Percentiles rank a stretch among this genome's conserved stretches.
These are phyloP conservation scores for Planiliza haematocheilus DNA, from an alignment of 2,113 vertebrate genomes.

Conservation along the genomic window DNA sequence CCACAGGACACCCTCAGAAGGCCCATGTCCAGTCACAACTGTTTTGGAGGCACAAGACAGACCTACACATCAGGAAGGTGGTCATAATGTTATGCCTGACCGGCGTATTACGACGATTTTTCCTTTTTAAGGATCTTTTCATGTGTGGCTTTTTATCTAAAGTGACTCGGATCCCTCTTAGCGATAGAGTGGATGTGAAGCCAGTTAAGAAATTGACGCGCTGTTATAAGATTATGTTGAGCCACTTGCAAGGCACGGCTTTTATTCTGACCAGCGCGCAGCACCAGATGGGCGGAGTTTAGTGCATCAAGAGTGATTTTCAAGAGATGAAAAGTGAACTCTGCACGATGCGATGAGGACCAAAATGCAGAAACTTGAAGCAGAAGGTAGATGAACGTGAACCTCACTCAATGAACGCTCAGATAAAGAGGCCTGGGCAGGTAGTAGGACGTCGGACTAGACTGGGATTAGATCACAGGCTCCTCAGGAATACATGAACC, in stretches of 20 bases:
- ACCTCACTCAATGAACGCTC: conserved; percentile 1
- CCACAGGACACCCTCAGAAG: too few species aligned
- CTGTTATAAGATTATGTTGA: conserved; percentile 26
- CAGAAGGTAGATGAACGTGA: neutral
- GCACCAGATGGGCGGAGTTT: conserved; percentile 33
- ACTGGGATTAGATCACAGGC: too few species aligned
- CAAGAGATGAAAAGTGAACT: conserved; percentile 9
- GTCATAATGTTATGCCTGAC: too few species aligned
- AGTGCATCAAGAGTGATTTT: conserved; percentile 24
- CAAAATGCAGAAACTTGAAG: neutral
- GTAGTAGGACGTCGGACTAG: too few species aligned
- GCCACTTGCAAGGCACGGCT: conserved; percentile 11
- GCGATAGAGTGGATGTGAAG: conserved; percentile 21
- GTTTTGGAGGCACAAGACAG: too few species aligned
- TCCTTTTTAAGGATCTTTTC: conserved; percentile 10
- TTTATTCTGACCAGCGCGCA: conserved; percentile 43
- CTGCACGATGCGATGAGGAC: neutral
- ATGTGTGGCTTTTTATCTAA: conserved; percentile 21
- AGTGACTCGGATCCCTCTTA: conserved; percentile 29
- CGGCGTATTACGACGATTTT: too few species aligned
- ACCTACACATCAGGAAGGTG: too few species aligned
- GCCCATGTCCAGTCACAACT: too few species aligned
- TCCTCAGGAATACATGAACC: neutral
- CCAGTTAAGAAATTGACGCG: conserved; percentile 23
- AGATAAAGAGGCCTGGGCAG: too few species aligned